Conservation (phyloP, 2,888 invertebrate species). For the Venusia cambrica region DNA sequence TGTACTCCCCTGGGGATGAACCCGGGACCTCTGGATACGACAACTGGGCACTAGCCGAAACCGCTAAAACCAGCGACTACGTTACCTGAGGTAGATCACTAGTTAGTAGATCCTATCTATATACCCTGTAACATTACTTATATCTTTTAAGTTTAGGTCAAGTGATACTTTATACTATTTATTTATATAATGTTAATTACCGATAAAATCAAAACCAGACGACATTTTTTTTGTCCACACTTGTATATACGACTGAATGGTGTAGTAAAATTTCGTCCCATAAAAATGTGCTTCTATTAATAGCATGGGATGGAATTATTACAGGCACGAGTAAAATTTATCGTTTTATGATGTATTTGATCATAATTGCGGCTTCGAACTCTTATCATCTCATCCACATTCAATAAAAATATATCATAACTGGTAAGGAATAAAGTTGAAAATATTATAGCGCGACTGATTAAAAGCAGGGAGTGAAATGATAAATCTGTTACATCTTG, state of each 20-base stretch:
- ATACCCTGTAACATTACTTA: too few relatives aligned
- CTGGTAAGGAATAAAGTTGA: constrained; percentile 11
- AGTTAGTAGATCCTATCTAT: too few relatives aligned
- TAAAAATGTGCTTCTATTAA: constrained; percentile 55
- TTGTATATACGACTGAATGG: constrained; percentile 42
- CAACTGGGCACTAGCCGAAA: too few relatives aligned
- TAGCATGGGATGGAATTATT: constrained; percentile 46
- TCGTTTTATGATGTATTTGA: constrained; percentile 36
- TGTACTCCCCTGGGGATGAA: too few relatives aligned
- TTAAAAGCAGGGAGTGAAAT: constrained; percentile 23
- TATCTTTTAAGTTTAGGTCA: too few relatives aligned
- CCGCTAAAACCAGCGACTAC: too few relatives aligned
- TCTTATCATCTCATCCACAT: constrained; percentile 5
- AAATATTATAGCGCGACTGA: constrained; percentile 2
- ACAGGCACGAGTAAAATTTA: constrained; percentile 43
- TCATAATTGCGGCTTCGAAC: constrained; percentile 26
- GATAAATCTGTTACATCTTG: constrained; percentile 35
- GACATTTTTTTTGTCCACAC: constrained; percentile 29
- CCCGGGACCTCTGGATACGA: too few relatives aligned
- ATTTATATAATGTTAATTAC: too few relatives aligned
- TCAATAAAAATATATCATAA: constrained; percentile 11
- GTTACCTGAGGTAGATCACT: too few relatives aligned
- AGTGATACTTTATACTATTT: too few relatives aligned
- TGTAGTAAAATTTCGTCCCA: constrained; percentile 51
- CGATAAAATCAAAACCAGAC: too few relatives aligned